Percentiles rank a stretch among this genome's conserved stretches.
These are phyloP conservation scores for Bombus balteatus DNA, from an alignment of 1,140 invertebrate species.

Conservation along the genomic window DNA sequence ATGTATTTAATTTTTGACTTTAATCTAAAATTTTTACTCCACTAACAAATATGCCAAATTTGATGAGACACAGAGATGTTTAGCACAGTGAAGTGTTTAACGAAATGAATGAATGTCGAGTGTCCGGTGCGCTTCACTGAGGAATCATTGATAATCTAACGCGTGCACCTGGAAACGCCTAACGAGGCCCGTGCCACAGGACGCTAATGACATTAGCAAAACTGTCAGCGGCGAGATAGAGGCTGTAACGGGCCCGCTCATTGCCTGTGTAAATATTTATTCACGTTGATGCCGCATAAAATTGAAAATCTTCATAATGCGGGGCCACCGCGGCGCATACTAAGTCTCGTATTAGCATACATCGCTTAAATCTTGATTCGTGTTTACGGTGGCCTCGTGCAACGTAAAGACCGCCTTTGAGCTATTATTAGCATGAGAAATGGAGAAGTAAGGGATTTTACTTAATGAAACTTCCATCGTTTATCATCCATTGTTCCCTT, in stretches of 20 bases:
- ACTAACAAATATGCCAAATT: no score
- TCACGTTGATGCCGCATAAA: slow-evolving; percentile 61
- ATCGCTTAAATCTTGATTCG: slow-evolving; percentile 73
- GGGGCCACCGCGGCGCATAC: slow-evolving; percentile 66
- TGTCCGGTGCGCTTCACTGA: not conserved
- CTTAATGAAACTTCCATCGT: slow-evolving; percentile 14
- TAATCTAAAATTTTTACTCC: no score
- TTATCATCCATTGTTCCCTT: not conserved
- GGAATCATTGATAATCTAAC: slow-evolving; percentile 43
- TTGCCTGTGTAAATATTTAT: slow-evolving; percentile 68
- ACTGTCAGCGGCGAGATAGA: slow-evolving; percentile 49
- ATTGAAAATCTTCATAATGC: slow-evolving; percentile 75
- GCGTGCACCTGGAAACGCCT: slow-evolving; percentile 20
- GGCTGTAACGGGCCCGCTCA: slow-evolving; percentile 40
- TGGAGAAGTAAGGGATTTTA: slow-evolving; percentile 12
- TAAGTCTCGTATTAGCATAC: slow-evolving; percentile 72
- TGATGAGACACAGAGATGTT: no score
- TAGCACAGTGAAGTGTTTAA: no score
- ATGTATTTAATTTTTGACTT: no score
- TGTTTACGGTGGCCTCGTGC: slow-evolving; percentile 47
- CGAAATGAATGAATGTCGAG: not conserved
- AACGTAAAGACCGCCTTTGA: not conserved
- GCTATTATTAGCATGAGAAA: slow-evolving; percentile 10
- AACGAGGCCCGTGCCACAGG: slow-evolving; percentile 36
- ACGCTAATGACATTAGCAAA: slow-evolving; percentile 59